Base-by-base conservation (phyloP, 2,797 vertebrate genomes). In the Carapus acus region DNA sequence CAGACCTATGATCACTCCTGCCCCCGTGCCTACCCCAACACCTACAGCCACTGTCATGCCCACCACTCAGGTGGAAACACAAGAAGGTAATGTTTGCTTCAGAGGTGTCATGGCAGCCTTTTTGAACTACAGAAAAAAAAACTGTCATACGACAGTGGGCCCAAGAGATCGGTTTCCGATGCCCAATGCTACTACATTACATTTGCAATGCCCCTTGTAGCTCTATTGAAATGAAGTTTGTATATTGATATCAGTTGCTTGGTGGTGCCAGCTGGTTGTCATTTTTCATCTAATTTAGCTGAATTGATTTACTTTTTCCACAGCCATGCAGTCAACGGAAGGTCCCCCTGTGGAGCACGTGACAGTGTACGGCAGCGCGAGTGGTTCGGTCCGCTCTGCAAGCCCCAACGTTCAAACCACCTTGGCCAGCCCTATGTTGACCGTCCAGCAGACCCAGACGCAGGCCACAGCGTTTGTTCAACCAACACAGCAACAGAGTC, bases 31-130 rank as follows among this genome's bases (percentile, higher is more conserved):
- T 48, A 96, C 93, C 2, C 94, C 91, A 5, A 99, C 96, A 2
- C 96, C 96, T 31, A 98, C 96, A 1, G 96, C 96, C 16, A 99
- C 96, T 0, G 96, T 99, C 65, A 99, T 99, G 96, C 96, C 96
- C 36, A 98, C 96, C 36, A 97, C 96, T 9, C 96, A 99, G 65
- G 93, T 93, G 81, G 96, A 99, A 67, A 92, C 87, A 1, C 96
- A 98, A 58, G 96, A 99, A 87, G 90, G 96, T 94, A 63, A 71
- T 79, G 50, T 14, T 4, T 20, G 2, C 14, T 3, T 8, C 33
- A 40, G 24, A 40, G 2, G 15, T 38, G 38, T 31, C 31, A 50
- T 48, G 0, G 17, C 6, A 1, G 22, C 14, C 2, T 34, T 43
- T n/a, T n/a, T n/a, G n/a, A n/a, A n/a, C n/a, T n/a, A n/a, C n/a